Evolutionary conservation across 2,888 invertebrate genomes (phyloP).

Genomic region (Rotaria sp.): DNA sequence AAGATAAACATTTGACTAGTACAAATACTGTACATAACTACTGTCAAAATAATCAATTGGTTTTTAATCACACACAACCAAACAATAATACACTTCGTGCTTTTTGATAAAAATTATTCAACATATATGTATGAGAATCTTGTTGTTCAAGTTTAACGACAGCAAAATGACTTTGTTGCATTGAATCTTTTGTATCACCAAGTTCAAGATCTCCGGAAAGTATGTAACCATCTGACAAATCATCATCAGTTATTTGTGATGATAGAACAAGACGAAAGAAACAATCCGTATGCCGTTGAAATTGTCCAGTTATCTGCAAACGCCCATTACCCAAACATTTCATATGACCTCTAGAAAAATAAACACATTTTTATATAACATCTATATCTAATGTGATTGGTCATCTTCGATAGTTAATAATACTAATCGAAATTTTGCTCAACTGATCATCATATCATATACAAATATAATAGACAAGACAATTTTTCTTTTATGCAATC

Average conservation of each 20-base stretch:
- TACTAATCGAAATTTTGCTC: not conserved
- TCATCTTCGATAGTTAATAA: no score
- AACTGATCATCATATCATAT: not conserved
- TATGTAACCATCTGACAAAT: not conserved
- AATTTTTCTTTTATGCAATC: not conserved
- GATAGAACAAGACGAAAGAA: not conserved
- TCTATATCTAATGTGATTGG: not conserved
- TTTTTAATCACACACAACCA: not conserved
- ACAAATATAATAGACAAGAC: no score
- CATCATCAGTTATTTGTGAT: conserved; percentile 27
- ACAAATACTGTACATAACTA: not conserved
- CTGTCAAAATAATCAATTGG: not conserved
- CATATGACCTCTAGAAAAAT: conserved; percentile 27
- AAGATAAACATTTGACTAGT: not conserved
- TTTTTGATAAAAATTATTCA: not conserved
- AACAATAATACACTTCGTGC: conserved; percentile 2
- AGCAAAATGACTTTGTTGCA: conserved; percentile 26
- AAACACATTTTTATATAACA: not conserved
- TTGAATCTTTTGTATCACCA: not conserved
- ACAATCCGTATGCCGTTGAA: not conserved
- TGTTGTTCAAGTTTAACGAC: not conserved
- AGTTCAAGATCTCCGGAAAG: conserved; percentile 17
- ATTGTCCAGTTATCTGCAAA: conserved; percentile 17
- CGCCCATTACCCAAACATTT: conserved; percentile 24
- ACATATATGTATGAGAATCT: not conserved